These are phyloP conservation scores for Ephydatia muelleri DNA, from an alignment of 37 sponge, comb jelly and placozoan genomes.

Conservation along the genomic window DNA sequence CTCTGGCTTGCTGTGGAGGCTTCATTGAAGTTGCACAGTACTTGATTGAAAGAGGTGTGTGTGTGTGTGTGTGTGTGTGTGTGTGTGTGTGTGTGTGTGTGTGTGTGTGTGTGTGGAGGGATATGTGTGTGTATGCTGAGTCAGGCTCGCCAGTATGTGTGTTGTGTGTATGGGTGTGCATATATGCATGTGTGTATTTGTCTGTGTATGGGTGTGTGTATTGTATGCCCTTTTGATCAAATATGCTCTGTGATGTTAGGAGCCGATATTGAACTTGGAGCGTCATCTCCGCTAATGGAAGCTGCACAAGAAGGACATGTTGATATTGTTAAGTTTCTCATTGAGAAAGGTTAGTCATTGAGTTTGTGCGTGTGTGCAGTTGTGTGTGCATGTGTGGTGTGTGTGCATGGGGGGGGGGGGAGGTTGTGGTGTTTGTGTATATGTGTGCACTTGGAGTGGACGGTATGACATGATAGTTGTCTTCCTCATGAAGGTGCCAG, in stretches of 20 bases:
- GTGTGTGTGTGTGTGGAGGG: neutral
- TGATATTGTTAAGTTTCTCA: slow-evolving; percentile 78
- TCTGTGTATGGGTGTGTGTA: too few species aligned
- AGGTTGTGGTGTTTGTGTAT: too few species aligned
- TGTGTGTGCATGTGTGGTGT: neutral
- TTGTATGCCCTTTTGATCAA: neutral
- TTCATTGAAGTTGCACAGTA: slow-evolving; percentile 70
- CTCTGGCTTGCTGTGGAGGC: slow-evolving; percentile 83
- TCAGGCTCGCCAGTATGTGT: neutral
- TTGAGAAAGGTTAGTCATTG: slow-evolving; percentile 10
- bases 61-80: slow-evolving; percentile 16
- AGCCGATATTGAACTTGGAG: slow-evolving; percentile 81
- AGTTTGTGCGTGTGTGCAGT: slow-evolving; percentile 12
- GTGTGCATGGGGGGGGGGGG: neutral
- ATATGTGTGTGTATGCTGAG: neutral
- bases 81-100: neutral
- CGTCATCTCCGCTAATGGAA: slow-evolving; percentile 85
- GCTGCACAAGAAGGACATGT: slow-evolving; percentile 85
- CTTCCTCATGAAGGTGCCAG: slow-evolving; percentile 36
- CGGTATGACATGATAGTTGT: neutral
- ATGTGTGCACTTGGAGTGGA: too few species aligned
- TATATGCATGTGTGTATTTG: too few species aligned
- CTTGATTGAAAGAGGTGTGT: slow-evolving; percentile 61
- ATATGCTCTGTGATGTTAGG: slow-evolving; percentile 23
- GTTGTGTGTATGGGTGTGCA: too few species aligned